Evolutionary conservation across 2,113 vertebrate species (phyloP).

Genomic region (Catharus minimus): DNA sequence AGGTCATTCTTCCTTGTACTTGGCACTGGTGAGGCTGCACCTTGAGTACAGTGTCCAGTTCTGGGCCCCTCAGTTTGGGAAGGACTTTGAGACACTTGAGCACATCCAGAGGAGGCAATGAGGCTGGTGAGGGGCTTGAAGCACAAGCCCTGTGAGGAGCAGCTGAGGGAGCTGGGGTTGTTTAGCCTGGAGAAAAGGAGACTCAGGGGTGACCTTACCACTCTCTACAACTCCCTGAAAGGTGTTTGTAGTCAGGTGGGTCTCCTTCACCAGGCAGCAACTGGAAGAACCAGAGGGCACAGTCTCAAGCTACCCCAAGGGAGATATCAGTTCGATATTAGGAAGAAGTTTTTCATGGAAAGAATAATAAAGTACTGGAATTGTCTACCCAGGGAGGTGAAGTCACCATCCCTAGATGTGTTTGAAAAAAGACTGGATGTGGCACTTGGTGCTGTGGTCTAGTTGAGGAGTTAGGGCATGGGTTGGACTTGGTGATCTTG

Average conservation of each 20-base stretch:
- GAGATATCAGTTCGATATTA: not conserved
- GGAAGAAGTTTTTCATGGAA: not conserved
- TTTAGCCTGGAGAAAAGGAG: not conserved
- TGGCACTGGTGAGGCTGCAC: rapidly evolving
- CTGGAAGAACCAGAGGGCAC: not conserved
- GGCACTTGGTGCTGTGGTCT: too few relatives aligned
- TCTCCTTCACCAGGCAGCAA: not conserved
- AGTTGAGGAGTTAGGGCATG: too few relatives aligned
- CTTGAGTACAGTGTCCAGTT: not conserved
- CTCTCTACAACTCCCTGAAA: not conserved
- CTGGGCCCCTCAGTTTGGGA: not conserved
- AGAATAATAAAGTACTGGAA: not conserved
- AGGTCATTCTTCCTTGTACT: not conserved
- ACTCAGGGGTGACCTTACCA: not conserved
- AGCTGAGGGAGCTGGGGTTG: not conserved
- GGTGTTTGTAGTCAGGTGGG: not conserved
- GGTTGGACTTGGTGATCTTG: too few relatives aligned
- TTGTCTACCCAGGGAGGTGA: not conserved
- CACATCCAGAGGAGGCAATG: not conserved
- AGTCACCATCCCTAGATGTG: too few relatives aligned
- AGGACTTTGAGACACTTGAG: not conserved
- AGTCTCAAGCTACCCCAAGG: not conserved
- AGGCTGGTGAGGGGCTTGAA: not conserved
- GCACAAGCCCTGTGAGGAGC: not conserved
- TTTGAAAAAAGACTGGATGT: too few relatives aligned